Conservation (phyloP, 1,140 invertebrate genomes). For the Acyrthosiphon pisum region DNA sequence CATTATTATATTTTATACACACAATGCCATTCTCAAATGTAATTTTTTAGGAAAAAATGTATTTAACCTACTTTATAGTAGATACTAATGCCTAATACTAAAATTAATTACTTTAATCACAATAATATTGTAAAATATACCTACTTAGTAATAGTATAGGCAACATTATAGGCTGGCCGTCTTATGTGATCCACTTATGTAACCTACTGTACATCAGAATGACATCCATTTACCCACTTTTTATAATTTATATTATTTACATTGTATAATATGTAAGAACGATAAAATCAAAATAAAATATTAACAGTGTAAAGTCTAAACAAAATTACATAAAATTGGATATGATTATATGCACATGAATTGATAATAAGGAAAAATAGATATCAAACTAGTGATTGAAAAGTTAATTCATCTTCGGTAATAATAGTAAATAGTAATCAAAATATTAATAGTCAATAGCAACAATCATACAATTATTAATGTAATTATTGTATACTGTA, state of each 20-base stretch:
- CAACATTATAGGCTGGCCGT: too few species aligned
- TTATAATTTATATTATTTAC: background rate
- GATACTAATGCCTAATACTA: too few species aligned
- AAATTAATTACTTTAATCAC: too few species aligned
- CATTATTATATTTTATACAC: too few species aligned
- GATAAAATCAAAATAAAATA: background rate
- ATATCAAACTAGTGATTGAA: background rate
- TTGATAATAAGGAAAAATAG: background rate
- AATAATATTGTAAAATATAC: too few species aligned
- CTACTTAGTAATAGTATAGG: too few species aligned
- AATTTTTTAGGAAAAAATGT: too few species aligned
- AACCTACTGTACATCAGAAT: too few species aligned
- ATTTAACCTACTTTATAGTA: too few species aligned
- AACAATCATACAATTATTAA: background rate
- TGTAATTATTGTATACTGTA: background rate
- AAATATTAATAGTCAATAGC: background rate
- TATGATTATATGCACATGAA: background rate
- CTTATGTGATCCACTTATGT: too few species aligned
- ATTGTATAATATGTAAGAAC: background rate
- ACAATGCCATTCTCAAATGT: too few species aligned
- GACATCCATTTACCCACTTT: background rate
- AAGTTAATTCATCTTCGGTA: too few species aligned
- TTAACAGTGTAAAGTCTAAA: background rate
- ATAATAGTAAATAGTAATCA: background rate
- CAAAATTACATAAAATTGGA: background rate